Percentiles rank a stretch among this genome's conserved stretches.
These are phyloP conservation scores for Myoxocephalus aenaeus DNA, from an alignment of 2,797 vertebrate genomes.

Conservation along the genomic window DNA sequence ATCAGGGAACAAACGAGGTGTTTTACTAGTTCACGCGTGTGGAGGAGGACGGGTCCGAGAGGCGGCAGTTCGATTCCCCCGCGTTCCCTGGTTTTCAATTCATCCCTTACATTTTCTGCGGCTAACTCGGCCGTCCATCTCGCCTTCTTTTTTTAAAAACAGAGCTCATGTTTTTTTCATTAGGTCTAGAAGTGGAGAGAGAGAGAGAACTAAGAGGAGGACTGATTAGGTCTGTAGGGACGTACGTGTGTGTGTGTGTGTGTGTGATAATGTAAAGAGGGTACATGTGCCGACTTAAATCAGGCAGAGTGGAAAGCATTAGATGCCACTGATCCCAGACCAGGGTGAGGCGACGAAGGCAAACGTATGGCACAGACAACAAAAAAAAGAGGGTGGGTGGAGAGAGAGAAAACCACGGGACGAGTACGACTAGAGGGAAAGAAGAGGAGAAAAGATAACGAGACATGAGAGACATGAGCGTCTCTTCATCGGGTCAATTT, in stretches of 20 bases:
- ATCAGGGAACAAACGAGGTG: no score
- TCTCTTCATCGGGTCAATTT: constrained; percentile 71
- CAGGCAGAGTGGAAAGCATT: constrained; percentile 70
- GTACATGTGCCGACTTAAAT: constrained; percentile 77
- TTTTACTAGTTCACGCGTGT: no score
- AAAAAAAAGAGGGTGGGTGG: neutral
- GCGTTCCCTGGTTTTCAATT: constrained; percentile 5
- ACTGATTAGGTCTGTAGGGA: constrained; percentile 72
- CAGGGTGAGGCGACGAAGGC: constrained; percentile 17
- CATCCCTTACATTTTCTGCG: constrained; percentile 23
- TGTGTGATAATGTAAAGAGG: constrained; percentile 67
- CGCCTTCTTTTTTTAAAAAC: constrained; percentile 29
- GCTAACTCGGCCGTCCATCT: constrained; percentile 29
- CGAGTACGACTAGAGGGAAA: neutral
- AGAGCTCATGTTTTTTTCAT: constrained; percentile 77
- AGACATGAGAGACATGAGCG: constrained; percentile 66
- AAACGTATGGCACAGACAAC: constrained; percentile 13
- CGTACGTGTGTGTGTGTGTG: neutral
- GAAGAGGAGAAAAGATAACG: constrained; percentile 28
- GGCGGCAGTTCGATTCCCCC: no score
- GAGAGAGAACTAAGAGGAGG: constrained; percentile 19
- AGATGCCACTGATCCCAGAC: constrained; percentile 69
- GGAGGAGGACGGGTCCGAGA: no score
- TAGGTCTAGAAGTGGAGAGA: constrained; percentile 47
- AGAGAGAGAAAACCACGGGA: neutral